phyloP scores from a whole-genome alignment of 2,797 vertebrate genomes.

The Morelia viridis region DNA sequence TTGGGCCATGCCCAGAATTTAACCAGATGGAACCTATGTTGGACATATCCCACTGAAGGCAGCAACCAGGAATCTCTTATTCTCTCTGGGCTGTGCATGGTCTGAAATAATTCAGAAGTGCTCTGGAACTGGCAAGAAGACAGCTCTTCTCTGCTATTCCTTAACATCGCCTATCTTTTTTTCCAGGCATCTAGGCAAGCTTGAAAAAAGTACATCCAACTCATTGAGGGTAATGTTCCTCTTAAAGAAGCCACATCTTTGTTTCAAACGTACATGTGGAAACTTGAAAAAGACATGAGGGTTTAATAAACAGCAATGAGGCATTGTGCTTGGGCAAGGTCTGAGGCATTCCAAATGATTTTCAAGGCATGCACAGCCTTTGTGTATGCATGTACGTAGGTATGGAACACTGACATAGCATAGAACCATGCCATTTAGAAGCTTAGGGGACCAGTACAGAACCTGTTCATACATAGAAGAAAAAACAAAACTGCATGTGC shows the following conservation, averaged over 20 bases:
- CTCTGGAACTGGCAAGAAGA: neutral
- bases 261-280: neutral
- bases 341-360: neutral
- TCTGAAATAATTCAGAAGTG: neutral
- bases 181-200: neutral
- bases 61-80: neutral
- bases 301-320: neutral
- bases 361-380: neutral
- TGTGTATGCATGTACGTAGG: neutral
- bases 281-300: neutral
- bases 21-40: neutral
- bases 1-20: neutral
- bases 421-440: neutral
- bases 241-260: neutral
- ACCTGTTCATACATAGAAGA: neutral
- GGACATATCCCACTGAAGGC: neutral
- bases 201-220: neutral
- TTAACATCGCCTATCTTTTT: neutral
- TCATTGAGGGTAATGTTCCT: neutral
- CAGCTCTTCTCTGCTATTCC: neutral
- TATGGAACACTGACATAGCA: neutral
- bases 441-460: neutral
- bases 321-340: neutral
- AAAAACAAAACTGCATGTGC: neutral
- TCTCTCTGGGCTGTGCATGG: neutral